These are phyloP conservation scores for Trichopria drosophilae DNA, from an alignment of 2,888 invertebrate species.

Conservation along the genomic window DNA sequence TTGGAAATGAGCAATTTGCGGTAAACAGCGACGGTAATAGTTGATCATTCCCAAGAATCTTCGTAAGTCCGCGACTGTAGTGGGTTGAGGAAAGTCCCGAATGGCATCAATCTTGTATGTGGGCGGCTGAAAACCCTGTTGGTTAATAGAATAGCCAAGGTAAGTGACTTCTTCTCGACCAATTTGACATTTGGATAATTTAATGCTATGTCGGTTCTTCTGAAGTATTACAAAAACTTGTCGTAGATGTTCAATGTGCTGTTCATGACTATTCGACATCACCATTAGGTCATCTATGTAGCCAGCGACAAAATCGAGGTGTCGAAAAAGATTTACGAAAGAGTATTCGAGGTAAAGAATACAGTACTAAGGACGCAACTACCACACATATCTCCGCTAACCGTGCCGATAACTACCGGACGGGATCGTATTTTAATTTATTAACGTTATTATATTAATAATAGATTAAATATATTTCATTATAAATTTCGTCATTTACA, in stretches of 20 bases:
- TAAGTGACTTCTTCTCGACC: background rate
- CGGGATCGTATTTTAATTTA: too few relatives aligned
- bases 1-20: too few relatives aligned
- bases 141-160: slow-evolving; percentile 12
- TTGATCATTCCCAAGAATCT: too few relatives aligned
- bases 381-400: too few relatives aligned
- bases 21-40: too few relatives aligned
- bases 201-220: slow-evolving; percentile 6
- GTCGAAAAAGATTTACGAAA: slow-evolving; percentile 11
- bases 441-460: too few relatives aligned
- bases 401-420: too few relatives aligned
- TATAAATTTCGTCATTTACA: too few relatives aligned
- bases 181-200: slow-evolving; percentile 1
- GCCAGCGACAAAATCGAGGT: slow-evolving; percentile 13
- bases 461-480: too few relatives aligned
- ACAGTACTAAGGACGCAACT: too few relatives aligned
- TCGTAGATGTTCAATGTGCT: slow-evolving; percentile 14
- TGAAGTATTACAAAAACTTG: slow-evolving; percentile 3
- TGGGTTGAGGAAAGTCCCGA: background rate
- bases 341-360: too few relatives aligned
- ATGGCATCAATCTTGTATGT: slow-evolving; percentile 2
- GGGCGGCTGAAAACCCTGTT: slow-evolving; percentile 2
- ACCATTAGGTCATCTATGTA: slow-evolving; percentile 21
- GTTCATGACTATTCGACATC: slow-evolving; percentile 2
- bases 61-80: slow-evolving; percentile 11